Base-by-base conservation (phyloP, 1,140 invertebrate genomes). In the Anastrepha ludens region DNA sequence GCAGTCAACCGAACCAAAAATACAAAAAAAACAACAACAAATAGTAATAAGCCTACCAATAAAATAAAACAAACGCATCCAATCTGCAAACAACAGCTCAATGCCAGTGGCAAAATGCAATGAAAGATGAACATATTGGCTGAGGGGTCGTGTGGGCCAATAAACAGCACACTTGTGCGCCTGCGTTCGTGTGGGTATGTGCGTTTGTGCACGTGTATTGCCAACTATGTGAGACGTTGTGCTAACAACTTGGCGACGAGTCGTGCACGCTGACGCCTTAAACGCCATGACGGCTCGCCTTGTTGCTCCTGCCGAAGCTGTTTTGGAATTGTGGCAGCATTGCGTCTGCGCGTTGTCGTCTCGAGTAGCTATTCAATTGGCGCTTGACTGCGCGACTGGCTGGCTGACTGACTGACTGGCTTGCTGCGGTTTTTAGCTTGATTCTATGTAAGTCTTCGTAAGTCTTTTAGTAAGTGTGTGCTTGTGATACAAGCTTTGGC, bases 51-150 rank as follows among this genome's bases (percentile, higher is more conserved):
- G 29, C n/a, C n/a, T 41, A 50, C 13, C 74, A 81, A 81, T 81
- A 81, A 81, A 81, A 81, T 81, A 81, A 50, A 81, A 81, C 47
- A 81, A 81, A 81, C 74, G 74, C 50, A 81, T 55, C 7, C 74
- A 81, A 81, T 81, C 74, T 81, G 74, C 47, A 81, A 55, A 81
- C 50, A 81, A 81, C 74, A 81, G 74, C 74, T 20, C 74, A 81
- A 81, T 81, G 74, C 74, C 74, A 81, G 74, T 81, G 74, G 74
- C 74, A 81, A 81, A 81, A 81, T 81, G 74, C 47, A 81, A 81
- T 50, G 74, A 81, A 81, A 81, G 74, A 81, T 81, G 74, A 81
- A 81, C 74, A 81, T 81, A 81, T 81, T 81, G 74, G 47, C 47
- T 81, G 74, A 55, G 74, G 74, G 74, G 74, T 81, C 74, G 74